Evolutionary conservation across 2,113 vertebrate genomes (phyloP), one percentile per base, ranked within the genome.

Genomic region (Ammodramus savannarum): DNA sequence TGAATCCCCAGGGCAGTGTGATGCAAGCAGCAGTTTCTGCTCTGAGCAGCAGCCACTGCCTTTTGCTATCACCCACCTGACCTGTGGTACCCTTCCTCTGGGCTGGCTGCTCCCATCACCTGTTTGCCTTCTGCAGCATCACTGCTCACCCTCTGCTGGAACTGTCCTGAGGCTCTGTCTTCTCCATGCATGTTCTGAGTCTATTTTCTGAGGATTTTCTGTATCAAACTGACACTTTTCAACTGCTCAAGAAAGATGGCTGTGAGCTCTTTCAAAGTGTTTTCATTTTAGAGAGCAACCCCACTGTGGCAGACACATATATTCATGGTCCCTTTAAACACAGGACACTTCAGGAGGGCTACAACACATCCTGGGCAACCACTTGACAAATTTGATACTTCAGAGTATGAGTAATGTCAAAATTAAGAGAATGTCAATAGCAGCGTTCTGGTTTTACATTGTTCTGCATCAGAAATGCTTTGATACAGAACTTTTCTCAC

Each of bases 141-240:
- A 12, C 16, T 41, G 32, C 17, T 61, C 2, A 2, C 7, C 29
- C 48, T 75, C 32, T 63, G 38, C 52, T 39, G 66, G 66, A 88
- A 43, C 36, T 29, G 22, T 1, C 8, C 2, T 18, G 22, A 73
- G 38, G 32, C 36, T 58, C 52, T 43, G 43, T 6, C 29, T 38
- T 49, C 29, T 57, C 27, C 32, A 44, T 55, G 39, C 72, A 18
- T 3, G 11, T 31, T 25, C 20, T 1, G 4, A 62, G 13, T 23
- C 27, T 4, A 13, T 67, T 39, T 32, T 48, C 54, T n/a, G 32
- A 62, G 27, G 32, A 38, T 15, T 4, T 80, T 79, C 32, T 29
- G 20, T 38, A 80, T 10, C 48, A 23, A 57, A 58, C 1, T 14
- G 26, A 27, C 16, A 32, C 0, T 0, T 73, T 69, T 34, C 41